Base-by-base conservation (phyloP, 2,888 invertebrate species). In the Brenthis hecate region DNA sequence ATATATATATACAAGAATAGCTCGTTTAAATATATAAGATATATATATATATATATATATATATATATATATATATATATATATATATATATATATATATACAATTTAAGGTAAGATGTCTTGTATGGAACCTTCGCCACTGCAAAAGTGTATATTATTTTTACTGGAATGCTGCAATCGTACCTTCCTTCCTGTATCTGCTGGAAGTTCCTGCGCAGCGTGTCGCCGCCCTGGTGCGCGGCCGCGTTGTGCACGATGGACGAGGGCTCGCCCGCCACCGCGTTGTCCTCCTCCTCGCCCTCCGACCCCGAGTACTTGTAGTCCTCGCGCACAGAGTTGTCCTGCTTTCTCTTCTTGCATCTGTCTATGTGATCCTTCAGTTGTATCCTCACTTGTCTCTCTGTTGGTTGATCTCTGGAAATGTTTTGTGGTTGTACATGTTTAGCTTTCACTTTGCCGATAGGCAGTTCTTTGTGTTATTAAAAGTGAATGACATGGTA, bases 361-460 rank as follows among this genome's bases (percentile, higher is more conserved):
- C 93, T 94, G 92, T 99, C 99, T 89, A 99, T 99, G 92, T 99
- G 99, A 93, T 99, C 99, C 92, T 99, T 99, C 76, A 99, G 95
- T 89, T 99, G 99, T 91, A 99, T 99, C 84, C 99, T 95, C 77
- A 99, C 99, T 94, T 99, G 98, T 79, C 99, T 94, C 92, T 99
- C 99, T 64, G 99, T 99, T 23, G 99, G 99, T 92, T 99, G 99
- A 93, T 99, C 99, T 91, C 98, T 93, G 81, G 51, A 81, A 78
- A 8, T 47, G 48, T 57, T 55, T 56, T 53, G 53, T 56, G 8
- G 43, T 23, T 54, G 16, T 47, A 54, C 36, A 1, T 36, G 8
- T 36, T 36, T 1, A 8, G 36, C 11, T 43, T 43, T 11, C 11
- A 43, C 36, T 43, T 43, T 43, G 36, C 36, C 11, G 6, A 36